Evolutionary conservation across 2,113 vertebrate genomes (phyloP).

Genomic region (Callionymus lyra): DNA sequence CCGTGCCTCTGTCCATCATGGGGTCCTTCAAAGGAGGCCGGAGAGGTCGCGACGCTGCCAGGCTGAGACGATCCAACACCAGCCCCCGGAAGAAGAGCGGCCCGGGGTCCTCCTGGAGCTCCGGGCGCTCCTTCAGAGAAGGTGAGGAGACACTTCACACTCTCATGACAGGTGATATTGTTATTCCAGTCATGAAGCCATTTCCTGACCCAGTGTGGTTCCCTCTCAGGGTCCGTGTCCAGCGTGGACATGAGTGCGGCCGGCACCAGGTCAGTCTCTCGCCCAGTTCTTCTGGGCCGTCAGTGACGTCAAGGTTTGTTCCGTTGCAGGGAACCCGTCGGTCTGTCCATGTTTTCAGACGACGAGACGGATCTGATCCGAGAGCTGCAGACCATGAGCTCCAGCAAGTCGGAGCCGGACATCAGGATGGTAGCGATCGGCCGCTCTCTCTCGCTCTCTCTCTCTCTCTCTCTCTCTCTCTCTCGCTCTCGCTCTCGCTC

Average conservation of each 20-base stretch:
- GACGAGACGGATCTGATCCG: slow-evolving; percentile 83
- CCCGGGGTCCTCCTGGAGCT: slow-evolving; percentile 62
- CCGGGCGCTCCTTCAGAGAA: slow-evolving; percentile 56
- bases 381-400: slow-evolving; percentile 88
- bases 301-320: too few species aligned
- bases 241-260: slow-evolving; percentile 61
- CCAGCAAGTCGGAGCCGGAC: slow-evolving; percentile 91
- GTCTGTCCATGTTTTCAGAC: slow-evolving; percentile 75
- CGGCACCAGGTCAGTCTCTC: slow-evolving; percentile 36
- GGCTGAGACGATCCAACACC: slow-evolving; percentile 87
- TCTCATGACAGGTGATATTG: too few species aligned
- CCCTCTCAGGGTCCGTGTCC: slow-evolving; percentile 73
- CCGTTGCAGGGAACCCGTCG: slow-evolving; percentile 18
- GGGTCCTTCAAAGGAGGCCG: slow-evolving; percentile 68
- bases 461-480: too few species aligned
- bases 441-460: too few species aligned
- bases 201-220: too few species aligned
- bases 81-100: slow-evolving; percentile 82
- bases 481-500: too few species aligned
- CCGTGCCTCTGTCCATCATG: slow-evolving; percentile 76
- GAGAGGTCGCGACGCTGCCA: slow-evolving; percentile 70
- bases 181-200: too few species aligned
- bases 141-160: slow-evolving; percentile 30
- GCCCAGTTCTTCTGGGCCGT: too few species aligned
- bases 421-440: slow-evolving; percentile 88